Base-by-base conservation (phyloP, 2,888 invertebrate species). In the Tupiocoris notatus region DNA sequence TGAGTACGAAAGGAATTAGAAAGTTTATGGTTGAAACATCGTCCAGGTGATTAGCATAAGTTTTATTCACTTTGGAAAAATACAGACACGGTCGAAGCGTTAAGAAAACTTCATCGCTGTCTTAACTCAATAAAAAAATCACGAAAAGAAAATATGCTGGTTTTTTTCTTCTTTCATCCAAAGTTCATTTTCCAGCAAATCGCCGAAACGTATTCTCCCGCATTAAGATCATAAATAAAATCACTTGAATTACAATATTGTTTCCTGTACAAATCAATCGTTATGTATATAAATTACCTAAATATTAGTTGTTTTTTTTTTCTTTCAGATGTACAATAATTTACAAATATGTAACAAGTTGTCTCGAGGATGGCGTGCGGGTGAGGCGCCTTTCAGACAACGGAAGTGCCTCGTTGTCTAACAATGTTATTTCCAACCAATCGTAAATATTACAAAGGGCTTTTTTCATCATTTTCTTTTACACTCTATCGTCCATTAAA, bases 211-310 rank as follows among this genome's bases (percentile, higher is more conserved):
- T 58, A 18, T 67, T 67, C 63, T 73, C 73, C 73, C 62, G 56
- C 62, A 63, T 73, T 22, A 71, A 18, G 63, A 61, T 63, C 73
- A 73, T 73, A 73, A 73, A 73, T 73, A 54, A 73, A 73, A 62
- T 57, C 63, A 70, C 61, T 58, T 73, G 59, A 59, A 59, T 70
- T 68, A 20, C 23, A 67, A 54, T 67, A 62, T 62, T 20, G 25
- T 73, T 73, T 58, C 78, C 78, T 78, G 74, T 68, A 78, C 75
- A 77, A 77, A 75, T 75, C 77, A 78, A 74, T 78, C 64, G 77
- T 74, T 77, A 66, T 77, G 61, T 73, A 78, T 79, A 79, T 79
- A 79, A 79, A 79, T 79, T 76, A 75, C 77, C 78, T 73, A 77
- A 78, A 78, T 74, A 78, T 75, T 79, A 78, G 77, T 71, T 74